phyloP scores from a whole-genome alignment of 2,113 vertebrate genomes.

The rabbit (Oryctolagus cuniculus) region mOryCun1.1 NC_091453.1:84921501-84922000 shows the following conservation, averaged over 20 bases:
- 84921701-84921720: constrained; percentile 13
- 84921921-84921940: constrained; percentile 48
- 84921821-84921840: constrained; percentile 42
- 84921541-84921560: too few relatives aligned
- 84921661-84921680: too few relatives aligned
- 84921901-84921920: constrained; percentile 20
- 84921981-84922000: constrained; percentile 31
- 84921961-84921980: neutral
- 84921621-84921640: too few relatives aligned
- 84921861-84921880: constrained; percentile 35
- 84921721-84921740: constrained; percentile 34
- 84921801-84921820: constrained; percentile 19
- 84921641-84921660: too few relatives aligned
- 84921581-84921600: too few relatives aligned
- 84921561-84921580: too few relatives aligned
- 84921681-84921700: neutral
- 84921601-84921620: too few relatives aligned
- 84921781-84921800: constrained; percentile 45
- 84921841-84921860: constrained; percentile 38
- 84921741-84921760: neutral
- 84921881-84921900: constrained; percentile 42
- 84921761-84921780: neutral
- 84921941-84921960: constrained; percentile 39
- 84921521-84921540: too few relatives aligned
- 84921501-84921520: too few relatives aligned